These are phyloP conservation scores for Melitaea cinxia DNA, from an alignment of 1,140 invertebrate species.

Conservation along the genomic window DNA sequence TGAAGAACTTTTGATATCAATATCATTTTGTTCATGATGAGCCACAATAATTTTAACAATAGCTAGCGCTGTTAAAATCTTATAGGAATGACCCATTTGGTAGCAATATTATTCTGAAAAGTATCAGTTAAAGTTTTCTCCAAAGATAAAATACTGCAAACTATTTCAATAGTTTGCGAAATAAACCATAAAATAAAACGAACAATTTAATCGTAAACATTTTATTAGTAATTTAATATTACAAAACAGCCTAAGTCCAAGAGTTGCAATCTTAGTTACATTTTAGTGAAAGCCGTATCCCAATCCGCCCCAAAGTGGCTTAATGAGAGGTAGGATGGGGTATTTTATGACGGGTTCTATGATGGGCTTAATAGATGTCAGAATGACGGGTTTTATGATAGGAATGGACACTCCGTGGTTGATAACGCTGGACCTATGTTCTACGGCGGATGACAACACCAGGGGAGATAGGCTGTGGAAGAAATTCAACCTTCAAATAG, in stretches of 20 bases:
- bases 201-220: constrained; percentile 28
- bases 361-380: constrained; percentile 39
- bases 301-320: constrained; percentile 12
- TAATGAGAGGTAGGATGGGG: constrained; percentile 15
- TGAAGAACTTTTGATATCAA: constrained; percentile 6
- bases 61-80: neutral
- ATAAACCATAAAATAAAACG: constrained; percentile 38
- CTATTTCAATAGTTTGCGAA: neutral
- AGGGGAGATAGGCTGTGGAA: constrained; percentile 44
- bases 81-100: neutral
- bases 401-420: constrained; percentile 53
- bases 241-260: neutral
- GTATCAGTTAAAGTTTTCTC: too few relatives aligned
- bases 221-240: constrained; percentile 31
- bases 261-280: constrained; percentile 1
- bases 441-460: constrained; percentile 39
- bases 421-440: constrained; percentile 49
- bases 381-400: constrained; percentile 12
- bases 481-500: constrained; percentile 45
- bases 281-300: constrained; percentile 19
- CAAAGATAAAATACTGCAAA: neutral
- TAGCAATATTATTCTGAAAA: neutral
- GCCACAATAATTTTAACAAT: neutral
- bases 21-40: constrained; percentile 7
- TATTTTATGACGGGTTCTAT: constrained; percentile 44